A percentile compares a stretch with the other conserved stretches of the same genome.
These are phyloP conservation scores for Nephrotoma appendiculata DNA, from an alignment of 2,888 invertebrate species.

Conservation along the genomic window DNA sequence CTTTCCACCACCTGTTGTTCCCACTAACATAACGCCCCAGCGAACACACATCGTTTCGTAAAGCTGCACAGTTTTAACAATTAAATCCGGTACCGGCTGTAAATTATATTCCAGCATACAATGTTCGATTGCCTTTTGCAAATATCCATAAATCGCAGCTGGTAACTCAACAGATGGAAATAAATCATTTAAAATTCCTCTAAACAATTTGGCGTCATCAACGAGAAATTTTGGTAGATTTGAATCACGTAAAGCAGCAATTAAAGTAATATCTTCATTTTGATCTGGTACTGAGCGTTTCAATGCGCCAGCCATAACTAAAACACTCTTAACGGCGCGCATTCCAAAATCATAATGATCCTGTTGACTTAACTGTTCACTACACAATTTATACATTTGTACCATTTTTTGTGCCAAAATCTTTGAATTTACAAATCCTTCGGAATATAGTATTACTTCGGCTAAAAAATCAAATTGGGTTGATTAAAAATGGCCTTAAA, in stretches of 20 bases:
- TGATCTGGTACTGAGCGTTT: slow-evolving; percentile 75
- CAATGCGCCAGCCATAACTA: slow-evolving; percentile 83
- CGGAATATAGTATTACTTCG: slow-evolving; percentile 84
- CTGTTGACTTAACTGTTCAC: slow-evolving; percentile 82
- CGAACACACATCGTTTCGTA: slow-evolving; percentile 84
- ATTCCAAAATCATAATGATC: slow-evolving; percentile 89
- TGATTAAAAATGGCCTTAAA: background rate
- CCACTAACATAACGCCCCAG: slow-evolving; percentile 87
- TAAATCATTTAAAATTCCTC: slow-evolving; percentile 77
- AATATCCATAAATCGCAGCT: slow-evolving; percentile 59
- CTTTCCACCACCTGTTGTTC: slow-evolving; percentile 81
- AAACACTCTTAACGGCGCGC: slow-evolving; percentile 85
- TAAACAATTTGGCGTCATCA: slow-evolving; percentile 71
- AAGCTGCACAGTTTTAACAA: slow-evolving; percentile 66
- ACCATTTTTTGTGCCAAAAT: slow-evolving; percentile 83
- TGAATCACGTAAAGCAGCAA: slow-evolving; percentile 75
- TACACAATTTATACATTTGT: slow-evolving; percentile 82
- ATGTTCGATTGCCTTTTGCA: slow-evolving; percentile 48
- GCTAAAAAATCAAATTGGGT: slow-evolving; percentile 31
- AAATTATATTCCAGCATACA: slow-evolving; percentile 42
- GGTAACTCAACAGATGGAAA: slow-evolving; percentile 74
- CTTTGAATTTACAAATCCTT: slow-evolving; percentile 82
- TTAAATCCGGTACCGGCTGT: slow-evolving; percentile 51
- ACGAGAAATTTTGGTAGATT: slow-evolving; percentile 81
- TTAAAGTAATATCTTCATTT: slow-evolving; percentile 67